Evolutionary conservation across 2,797 vertebrate genomes (phyloP), one percentile per base, ranked within the genome.

Genomic region (Anolis apletophallus): DNA sequence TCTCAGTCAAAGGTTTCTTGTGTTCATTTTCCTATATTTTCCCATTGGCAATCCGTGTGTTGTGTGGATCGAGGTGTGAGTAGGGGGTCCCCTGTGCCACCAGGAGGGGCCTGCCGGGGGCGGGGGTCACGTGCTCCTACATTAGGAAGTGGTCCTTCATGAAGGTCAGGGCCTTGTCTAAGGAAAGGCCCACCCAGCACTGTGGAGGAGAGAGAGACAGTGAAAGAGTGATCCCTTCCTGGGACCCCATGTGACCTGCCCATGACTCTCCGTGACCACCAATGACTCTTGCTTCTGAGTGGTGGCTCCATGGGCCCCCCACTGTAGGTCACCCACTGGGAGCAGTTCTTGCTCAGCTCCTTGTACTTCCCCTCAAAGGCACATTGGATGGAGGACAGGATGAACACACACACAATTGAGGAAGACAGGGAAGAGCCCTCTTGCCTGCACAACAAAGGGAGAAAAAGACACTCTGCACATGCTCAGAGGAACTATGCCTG

Each of bases 61-160:
- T 34, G 50, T 40, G 23, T 23, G 55, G 50, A 82, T 13, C 36
- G 50, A 82, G 19, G 7, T 68, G 36, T 13, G 40, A 40, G 40
- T 40, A 5, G 40, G 40, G 40, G 40, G 40, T n/a, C n/a, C n/a
- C n/a, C n/a, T n/a, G n/a, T 40, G 40, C 40, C 91, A 98, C 97
- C 91, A 99, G 85, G 8, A 97, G 94, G 0, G 97, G 96, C 0
- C 0, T 81, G 0, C 93, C 94, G 7, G 54, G 93, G 1, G n/a
- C 74, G 0, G 98, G 97, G 0, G 12, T 77, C 67, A 98, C 97
- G 2, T 94, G 97, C 23, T 96, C 95, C 0, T 99, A 98, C 88
- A 98, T 97, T 86, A 99, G 94, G 94, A 98, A 99, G 92, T 98
- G 98, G 46, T 98, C 97, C 93, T 98, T 99, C 94, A 99, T 97